Base-by-base conservation (phyloP, 2,888 invertebrate genomes). In the Sphaeridia pumilis region DNA sequence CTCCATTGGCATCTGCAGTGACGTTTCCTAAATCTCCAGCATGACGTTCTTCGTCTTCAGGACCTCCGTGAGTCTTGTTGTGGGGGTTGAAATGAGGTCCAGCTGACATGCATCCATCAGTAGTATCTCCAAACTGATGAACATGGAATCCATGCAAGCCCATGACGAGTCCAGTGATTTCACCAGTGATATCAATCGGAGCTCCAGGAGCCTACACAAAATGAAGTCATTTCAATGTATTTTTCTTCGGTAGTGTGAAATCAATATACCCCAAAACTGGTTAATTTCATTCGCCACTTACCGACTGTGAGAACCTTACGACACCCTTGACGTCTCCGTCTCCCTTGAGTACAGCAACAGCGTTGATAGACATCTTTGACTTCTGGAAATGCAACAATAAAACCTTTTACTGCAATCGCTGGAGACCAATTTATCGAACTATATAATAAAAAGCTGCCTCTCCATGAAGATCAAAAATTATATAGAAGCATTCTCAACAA, bases 71-170 rank as follows among this genome's bases (percentile, higher is more conserved):
- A 0, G 83, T 84, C 66, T 78, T 77, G 17, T 79, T 79, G 45
- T 71, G 63, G 0, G 94, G 94, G 73, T 95, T 95, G 74, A 87
- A 95, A 73, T 95, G 95, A 0, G 87, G 75, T 0, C 57, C 95
- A 31, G 94, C 90, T 35, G 89, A 90, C n/a, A 83, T 87, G 72
- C 95, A 95, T 1, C 75, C 89, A 69, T 94, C 90, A 26, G 92
- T 90, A 69, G 87, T 88, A 73, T 94, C 94, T 1, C 95, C 95
- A 69, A 90, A 94, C 74, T 95, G 88, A 70, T 95, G 95, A 56
- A 95, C 80, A 69, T 95, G 95, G 74, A 95, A 92, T 22, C 90
- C 90, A 68, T 92, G 87, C 5, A 69, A 59, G 56, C 94, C 94
- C 70, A 82, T 76, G 20, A 76, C 69, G 28, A 95, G 75, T 1